Conservation (phyloP, 2,888 invertebrate species). For the Ditula angustiorana region DNA sequence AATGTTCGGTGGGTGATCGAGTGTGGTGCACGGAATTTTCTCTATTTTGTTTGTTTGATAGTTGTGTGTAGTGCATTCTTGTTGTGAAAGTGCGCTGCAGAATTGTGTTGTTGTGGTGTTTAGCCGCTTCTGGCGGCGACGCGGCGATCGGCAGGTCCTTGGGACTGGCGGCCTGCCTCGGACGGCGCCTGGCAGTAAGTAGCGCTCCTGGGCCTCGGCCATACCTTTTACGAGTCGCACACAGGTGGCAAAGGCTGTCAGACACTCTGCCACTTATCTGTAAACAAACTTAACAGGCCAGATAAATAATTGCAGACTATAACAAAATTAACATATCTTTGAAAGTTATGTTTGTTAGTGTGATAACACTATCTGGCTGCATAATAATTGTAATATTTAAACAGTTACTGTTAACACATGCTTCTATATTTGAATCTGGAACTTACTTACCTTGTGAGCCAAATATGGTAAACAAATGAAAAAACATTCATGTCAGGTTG, state of each 20-base stretch:
- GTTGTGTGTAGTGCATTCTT: slow-evolving; percentile 68
- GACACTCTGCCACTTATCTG: slow-evolving; percentile 18
- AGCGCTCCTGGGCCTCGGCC: background rate
- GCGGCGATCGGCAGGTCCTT: slow-evolving; percentile 25
- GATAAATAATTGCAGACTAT: background rate
- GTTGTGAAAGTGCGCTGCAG: slow-evolving; percentile 73
- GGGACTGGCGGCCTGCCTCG: slow-evolving; percentile 14
- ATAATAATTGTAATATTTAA: slow-evolving; percentile 38
- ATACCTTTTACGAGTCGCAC: slow-evolving; percentile 3
- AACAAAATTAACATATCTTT: slow-evolving; percentile 28
- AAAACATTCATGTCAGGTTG: slow-evolving; percentile 17
- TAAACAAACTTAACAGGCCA: slow-evolving; percentile 17
- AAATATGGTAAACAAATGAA: slow-evolving; percentile 16
- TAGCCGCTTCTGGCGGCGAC: slow-evolving; percentile 54
- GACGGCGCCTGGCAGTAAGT: slow-evolving; percentile 12
- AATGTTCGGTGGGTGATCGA: slow-evolving; percentile 57
- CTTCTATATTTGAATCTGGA: slow-evolving; percentile 25
- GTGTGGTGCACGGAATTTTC: slow-evolving; percentile 59
- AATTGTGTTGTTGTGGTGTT: slow-evolving; percentile 70
- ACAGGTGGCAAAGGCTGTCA: slow-evolving; percentile 27
- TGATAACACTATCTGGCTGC: slow-evolving; percentile 36
- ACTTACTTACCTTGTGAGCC: slow-evolving; percentile 31
- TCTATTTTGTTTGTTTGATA: slow-evolving; percentile 67
- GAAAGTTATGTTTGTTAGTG: slow-evolving; percentile 28
- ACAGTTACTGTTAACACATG: slow-evolving; percentile 11